These are phyloP conservation scores for Halyomorpha halys DNA, from an alignment of 1,140 invertebrate species.

Conservation along the genomic window DNA sequence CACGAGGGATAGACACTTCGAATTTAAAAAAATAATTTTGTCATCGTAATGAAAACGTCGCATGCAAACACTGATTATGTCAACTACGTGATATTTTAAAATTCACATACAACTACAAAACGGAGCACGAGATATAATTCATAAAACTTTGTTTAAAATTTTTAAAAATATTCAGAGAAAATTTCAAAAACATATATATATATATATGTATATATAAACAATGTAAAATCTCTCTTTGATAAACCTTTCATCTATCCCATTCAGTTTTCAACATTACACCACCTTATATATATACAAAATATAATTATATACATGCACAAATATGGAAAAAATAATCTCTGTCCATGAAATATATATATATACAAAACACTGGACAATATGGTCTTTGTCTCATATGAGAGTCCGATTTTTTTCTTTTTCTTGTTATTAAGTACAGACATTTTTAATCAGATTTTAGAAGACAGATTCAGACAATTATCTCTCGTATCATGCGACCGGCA, in stretches of 20 bases:
- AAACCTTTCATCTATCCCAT: slow-evolving; percentile 1
- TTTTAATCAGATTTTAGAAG: not conserved
- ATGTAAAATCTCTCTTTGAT: too few species aligned
- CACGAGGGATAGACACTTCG: too few species aligned
- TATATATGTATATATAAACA: not conserved
- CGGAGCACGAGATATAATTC: too few species aligned
- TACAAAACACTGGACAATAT: slow-evolving; percentile 19
- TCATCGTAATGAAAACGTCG: too few species aligned
- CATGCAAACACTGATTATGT: too few species aligned
- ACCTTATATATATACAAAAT: slow-evolving; percentile 14
- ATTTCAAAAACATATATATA: slow-evolving; percentile 5
- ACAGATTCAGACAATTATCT: slow-evolving; percentile 77
- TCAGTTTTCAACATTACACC: slow-evolving; percentile 6
- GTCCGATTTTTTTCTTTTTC: not conserved
- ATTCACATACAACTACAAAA: too few species aligned
- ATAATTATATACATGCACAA: slow-evolving; percentile 18
- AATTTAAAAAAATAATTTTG: too few species aligned
- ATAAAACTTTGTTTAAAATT: too few species aligned
- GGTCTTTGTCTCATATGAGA: slow-evolving; percentile 1
- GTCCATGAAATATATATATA: slow-evolving; percentile 16
- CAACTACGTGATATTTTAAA: too few species aligned
- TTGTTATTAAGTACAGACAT: not conserved
- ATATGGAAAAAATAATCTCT: slow-evolving; percentile 19
- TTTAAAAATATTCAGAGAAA: too few species aligned
- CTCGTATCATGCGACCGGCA: slow-evolving; percentile 77